These are phyloP conservation scores for Herpetotheres cachinnans DNA, from an alignment of 2,113 vertebrate species.

Conservation along the genomic window DNA sequence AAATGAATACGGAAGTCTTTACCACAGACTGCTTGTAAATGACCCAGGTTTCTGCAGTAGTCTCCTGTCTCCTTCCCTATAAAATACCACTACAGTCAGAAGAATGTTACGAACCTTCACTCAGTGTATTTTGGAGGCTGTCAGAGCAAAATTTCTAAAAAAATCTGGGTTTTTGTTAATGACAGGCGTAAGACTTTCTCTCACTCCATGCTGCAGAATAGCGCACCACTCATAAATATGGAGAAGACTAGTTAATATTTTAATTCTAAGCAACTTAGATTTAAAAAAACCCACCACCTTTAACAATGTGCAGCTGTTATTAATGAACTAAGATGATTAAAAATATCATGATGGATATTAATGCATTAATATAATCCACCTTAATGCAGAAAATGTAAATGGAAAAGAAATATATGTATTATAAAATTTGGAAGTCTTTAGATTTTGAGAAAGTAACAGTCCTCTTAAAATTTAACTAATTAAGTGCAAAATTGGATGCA, in stretches of 20 bases:
- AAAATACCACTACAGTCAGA: background rate
- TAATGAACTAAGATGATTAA: slow-evolving; percentile 42
- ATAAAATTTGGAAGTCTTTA: background rate
- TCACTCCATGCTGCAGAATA: background rate
- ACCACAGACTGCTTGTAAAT: background rate
- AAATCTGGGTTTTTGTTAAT: background rate
- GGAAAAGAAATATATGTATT: background rate
- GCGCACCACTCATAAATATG: background rate
- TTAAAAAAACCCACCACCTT: background rate
- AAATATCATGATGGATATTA: slow-evolving; percentile 39
- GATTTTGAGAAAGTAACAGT: slow-evolving; percentile 28
- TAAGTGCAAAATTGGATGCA: slow-evolving; percentile 1
- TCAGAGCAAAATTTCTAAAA: background rate
- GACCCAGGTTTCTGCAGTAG: background rate
- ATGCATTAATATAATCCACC: slow-evolving; percentile 38
- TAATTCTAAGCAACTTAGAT: slow-evolving; percentile 17
- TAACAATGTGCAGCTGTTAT: slow-evolving; percentile 49
- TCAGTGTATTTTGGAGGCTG: background rate
- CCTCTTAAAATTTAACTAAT: slow-evolving; percentile 16
- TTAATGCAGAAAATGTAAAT: background rate
- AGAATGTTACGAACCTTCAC: background rate
- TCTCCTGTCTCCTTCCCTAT: background rate
- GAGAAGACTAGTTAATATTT: slow-evolving; percentile 23
- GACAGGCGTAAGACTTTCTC: background rate
- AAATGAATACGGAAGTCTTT: background rate